Base-by-base conservation (phyloP, 1,140 invertebrate genomes). In the Leucophenga varia region DNA sequence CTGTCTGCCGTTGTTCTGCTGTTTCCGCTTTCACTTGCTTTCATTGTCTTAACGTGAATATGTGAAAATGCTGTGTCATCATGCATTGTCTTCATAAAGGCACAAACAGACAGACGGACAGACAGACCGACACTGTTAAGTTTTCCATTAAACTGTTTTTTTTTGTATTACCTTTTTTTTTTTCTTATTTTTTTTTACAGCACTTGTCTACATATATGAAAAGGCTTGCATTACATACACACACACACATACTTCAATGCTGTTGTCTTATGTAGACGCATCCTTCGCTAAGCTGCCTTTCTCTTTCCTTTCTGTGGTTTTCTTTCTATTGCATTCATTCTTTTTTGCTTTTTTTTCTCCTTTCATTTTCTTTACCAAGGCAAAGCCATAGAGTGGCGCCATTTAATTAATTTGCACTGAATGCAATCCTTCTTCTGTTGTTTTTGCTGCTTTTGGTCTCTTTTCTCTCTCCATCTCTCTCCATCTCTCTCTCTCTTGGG, bases 361-460 rank as follows among this genome's bases (percentile, higher is more conserved):
- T 42, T 25, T 36, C 43, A 12, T 32, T 43, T 13, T 28, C 12
- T 17, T 44, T 19, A 20, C 7, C 13, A 8, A 18, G 17, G 10
- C 10, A 10, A 21, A 25, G 48, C n/a, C 42, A 42, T 51, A 59
- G 61, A 65, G 58, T 65, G 61, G 61, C 61, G n/a, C n/a, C n/a
- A 59, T 65, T 65, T 65, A 65, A 65, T 65, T 65, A 65, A 65
- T 65, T 64, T 59, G 50, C 55, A 55, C 37, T 55, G 41, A 56
- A 49, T 58, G 35, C 49, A 30, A 43, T 47, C 13, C 25, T 14
- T 52, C 28, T 31, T 19, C 22, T n/a, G n/a, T n/a, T n/a, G n/a
- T n/a, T n/a, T n/a, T n/a, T n/a, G n/a, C n/a, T n/a, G n/a, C n/a
- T n/a, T n/a, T n/a, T n/a, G n/a, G n/a, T n/a, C n/a, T n/a, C n/a